Conservation (phyloP, 2,113 vertebrate species). For the Toxotes jaculatrix region DNA sequence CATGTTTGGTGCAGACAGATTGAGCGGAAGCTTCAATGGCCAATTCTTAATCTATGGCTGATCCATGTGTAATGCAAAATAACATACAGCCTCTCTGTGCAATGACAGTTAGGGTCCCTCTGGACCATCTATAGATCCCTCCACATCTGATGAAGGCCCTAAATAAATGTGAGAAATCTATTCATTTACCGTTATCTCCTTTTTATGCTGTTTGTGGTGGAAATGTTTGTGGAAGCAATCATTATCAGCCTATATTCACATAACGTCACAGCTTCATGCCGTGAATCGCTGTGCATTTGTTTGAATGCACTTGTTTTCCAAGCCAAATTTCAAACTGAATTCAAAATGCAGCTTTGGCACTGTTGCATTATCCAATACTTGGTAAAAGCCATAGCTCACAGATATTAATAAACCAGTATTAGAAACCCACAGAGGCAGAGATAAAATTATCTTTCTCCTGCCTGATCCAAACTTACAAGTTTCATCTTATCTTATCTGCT, state of each 20-base stretch:
- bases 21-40: slow-evolving; percentile 38
- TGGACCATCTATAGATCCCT: slow-evolving; percentile 10
- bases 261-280: background rate
- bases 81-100: slow-evolving; percentile 31
- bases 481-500: background rate
- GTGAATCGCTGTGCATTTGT: background rate
- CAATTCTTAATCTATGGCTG: slow-evolving; percentile 48
- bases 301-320: background rate
- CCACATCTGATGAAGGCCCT: background rate
- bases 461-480: background rate
- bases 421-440: background rate
- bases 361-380: background rate
- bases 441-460: background rate
- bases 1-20: slow-evolving; percentile 40
- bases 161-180: slow-evolving; percentile 24
- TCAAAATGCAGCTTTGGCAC: slow-evolving; percentile 2
- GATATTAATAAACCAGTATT: background rate
- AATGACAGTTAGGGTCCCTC: slow-evolving; percentile 14
- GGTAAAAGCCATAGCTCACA: background rate
- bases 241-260: background rate
- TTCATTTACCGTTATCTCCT: background rate
- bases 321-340: background rate
- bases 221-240: background rate
- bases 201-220: background rate
- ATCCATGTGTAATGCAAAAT: slow-evolving; percentile 38